phyloP scores from a whole-genome alignment of 2,888 invertebrate species.

The Drosophila anomalipes region DNA sequence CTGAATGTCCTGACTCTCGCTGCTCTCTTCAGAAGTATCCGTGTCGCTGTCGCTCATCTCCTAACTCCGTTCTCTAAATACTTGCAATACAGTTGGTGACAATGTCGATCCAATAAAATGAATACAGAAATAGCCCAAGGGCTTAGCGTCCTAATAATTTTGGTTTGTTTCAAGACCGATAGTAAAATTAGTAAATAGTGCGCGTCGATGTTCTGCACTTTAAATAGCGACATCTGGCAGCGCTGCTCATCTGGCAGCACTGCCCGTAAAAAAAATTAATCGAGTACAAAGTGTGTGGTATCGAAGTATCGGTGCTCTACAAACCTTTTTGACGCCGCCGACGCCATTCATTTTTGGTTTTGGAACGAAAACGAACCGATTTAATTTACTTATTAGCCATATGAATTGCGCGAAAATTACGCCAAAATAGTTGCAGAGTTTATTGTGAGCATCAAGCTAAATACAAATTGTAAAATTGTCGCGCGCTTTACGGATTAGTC shows the following conservation, averaged over 20 bases:
- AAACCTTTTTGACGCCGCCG: slow-evolving; percentile 44
- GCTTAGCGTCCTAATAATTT: neutral
- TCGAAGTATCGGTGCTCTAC: slow-evolving; percentile 18
- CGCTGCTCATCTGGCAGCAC: slow-evolving; percentile 9
- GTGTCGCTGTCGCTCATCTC: slow-evolving; percentile 28
- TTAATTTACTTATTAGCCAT: slow-evolving; percentile 13
- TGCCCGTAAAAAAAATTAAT: neutral
- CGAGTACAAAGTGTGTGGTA: slow-evolving; percentile 5
- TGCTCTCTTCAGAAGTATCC: slow-evolving; percentile 5
- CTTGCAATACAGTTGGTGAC: neutral
- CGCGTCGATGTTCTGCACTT: slow-evolving; percentile 19
- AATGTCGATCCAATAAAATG: neutral
- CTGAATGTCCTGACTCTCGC: slow-evolving; percentile 12
- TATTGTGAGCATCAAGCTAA: slow-evolving; percentile 7
- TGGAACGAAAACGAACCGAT: slow-evolving; percentile 19
- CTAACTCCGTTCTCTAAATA: neutral
- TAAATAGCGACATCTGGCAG: slow-evolving; percentile 4
- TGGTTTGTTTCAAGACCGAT: neutral
- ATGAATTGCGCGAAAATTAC: slow-evolving; percentile 12
- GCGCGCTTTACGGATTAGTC: neutral
- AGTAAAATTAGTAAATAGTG: slow-evolving; percentile 4
- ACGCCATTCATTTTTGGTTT: slow-evolving; percentile 56
- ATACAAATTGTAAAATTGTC: neutral
- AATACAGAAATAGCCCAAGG: neutral
- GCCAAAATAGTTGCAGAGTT: neutral